Conservation (phyloP, 1,140 invertebrate genomes). For the Euschistus heros region DNA sequence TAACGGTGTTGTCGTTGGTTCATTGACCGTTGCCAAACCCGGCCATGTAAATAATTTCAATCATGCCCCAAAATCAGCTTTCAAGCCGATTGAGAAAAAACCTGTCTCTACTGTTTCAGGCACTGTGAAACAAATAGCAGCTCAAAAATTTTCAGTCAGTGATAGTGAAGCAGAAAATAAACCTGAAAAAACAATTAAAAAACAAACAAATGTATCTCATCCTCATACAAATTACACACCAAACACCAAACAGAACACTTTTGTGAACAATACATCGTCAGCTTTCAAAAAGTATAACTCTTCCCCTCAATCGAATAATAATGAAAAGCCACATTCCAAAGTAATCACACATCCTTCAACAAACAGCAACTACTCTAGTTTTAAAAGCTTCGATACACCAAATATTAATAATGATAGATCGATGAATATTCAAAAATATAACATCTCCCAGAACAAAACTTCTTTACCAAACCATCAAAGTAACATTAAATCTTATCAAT, state of each 20-base stretch:
- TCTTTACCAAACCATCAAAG: too few relatives aligned
- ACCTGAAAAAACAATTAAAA: background rate
- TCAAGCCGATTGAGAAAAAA: conserved; percentile 46
- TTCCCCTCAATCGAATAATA: background rate
- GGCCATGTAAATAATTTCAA: conserved; percentile 51
- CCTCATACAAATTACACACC: background rate
- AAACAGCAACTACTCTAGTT: too few relatives aligned
- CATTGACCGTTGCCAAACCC: conserved; percentile 38
- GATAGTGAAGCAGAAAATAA: background rate
- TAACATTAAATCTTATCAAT: too few relatives aligned
- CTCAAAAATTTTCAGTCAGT: conserved; percentile 29
- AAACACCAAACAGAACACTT: background rate
- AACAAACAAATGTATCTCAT: background rate
- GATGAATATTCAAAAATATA: too few relatives aligned
- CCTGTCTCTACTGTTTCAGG: conserved; percentile 35
- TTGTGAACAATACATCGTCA: background rate
- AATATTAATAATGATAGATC: too few relatives aligned
- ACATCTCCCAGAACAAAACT: too few relatives aligned
- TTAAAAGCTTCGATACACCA: too few relatives aligned
- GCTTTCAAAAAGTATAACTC: background rate
- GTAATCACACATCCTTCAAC: too few relatives aligned
- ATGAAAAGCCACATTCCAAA: background rate
- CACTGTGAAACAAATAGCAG: conserved; percentile 32
- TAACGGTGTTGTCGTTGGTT: conserved; percentile 35
- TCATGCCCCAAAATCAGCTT: conserved; percentile 58